Base-by-base conservation (phyloP, 2,888 invertebrate genomes). In the Lissocephala sabroskyi region DNA sequence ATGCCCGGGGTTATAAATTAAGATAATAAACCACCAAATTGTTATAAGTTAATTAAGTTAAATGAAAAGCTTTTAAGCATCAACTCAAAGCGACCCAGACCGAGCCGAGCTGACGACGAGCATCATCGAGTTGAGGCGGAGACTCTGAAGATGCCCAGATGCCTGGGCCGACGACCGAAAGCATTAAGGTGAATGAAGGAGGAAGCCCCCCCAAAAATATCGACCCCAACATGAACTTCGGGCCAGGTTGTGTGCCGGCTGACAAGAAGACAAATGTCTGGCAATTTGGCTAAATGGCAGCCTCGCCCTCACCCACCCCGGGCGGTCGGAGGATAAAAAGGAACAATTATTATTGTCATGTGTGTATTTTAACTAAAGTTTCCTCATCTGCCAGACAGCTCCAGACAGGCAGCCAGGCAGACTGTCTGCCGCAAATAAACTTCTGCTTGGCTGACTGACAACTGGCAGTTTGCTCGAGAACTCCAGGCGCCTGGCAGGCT, bases 21-120 rank as follows among this genome's bases (percentile, higher is more conserved):
- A 77, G 65, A 74, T 58, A 65, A 77, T 77, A 77, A 66, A 62
- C 70, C 62, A 53, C 64, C 56, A 77, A 77, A 71, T 78, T 60
- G 66, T 77, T 74, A 65, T 77, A 71, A 77, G 75, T 74, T 78
- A 74, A 78, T 74, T 74, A 77, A 77, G 73, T 57, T 62, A 77
- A 77, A 78, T 64, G 78, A 78, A 71, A 74, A 71, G 68, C 78
- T 75, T 68, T 78, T 71, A 59, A 67, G 65, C 68, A 63, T 18
- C 43, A 50, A 56, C 51, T 52, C 42, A 47, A 33, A 35, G 44
- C 45, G 42, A 35, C 42, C 19, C 16, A 29, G 23, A 23, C 23
- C n/a, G 7, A 43, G 16, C 33, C 47, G 50, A 76, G 60, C 54
- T 55, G 55, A 54, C 50, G 43, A 41, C 28, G 37, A 30, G 26